Evolutionary conservation across 2,888 invertebrate species (phyloP), one percentile per base, ranked within the genome.

Genomic region (Dyspetes luteomarginatus): DNA sequence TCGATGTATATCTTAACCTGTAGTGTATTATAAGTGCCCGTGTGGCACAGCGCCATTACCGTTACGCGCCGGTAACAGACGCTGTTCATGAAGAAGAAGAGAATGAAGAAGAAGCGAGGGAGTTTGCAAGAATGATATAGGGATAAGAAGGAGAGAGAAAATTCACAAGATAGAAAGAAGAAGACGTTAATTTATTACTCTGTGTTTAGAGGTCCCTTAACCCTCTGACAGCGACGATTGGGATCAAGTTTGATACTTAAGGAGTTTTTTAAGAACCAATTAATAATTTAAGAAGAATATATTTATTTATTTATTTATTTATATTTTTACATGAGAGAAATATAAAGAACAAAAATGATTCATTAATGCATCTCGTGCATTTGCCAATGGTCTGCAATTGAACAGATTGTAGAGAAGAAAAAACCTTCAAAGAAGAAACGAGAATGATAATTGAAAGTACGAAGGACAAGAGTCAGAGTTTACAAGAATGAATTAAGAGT

Each of bases 21-120:
- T 68, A 41, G 67, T 65, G 78, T 62, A 78, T 78, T 78, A 67
- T 73, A 79, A 79, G 75, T 71, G 65, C 72, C n/a, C 69, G 65
- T 73, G 73, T 65, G 64, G 82, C 80, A 68, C 82, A 82, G 80
- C 67, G 77, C 77, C 80, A 82, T 82, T 82, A 82, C 82, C 82
- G 82, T 82, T 82, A 82, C 73, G 73, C 67, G 67, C 71, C 75
- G 43, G 48, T 67, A 17, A 62, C 65, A 74, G 71, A 74, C 69
- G 69, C 68, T 48, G 60, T 52, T 65, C 73, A 64, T 62, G 76
- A 77, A 65, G 58, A 58, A 28, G 56, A 58, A 56, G 22, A 62
- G 58, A 67, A 55, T 17, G 17, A 30, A 62, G 67, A 62, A 67
- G 67, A 76, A 77, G 52, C 72, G 55, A 58, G 67, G 72, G 60